Evolutionary conservation across 2,888 invertebrate genomes (phyloP), one percentile per base, ranked within the genome.

Genomic region (Lissocephala sabroskyi): DNA sequence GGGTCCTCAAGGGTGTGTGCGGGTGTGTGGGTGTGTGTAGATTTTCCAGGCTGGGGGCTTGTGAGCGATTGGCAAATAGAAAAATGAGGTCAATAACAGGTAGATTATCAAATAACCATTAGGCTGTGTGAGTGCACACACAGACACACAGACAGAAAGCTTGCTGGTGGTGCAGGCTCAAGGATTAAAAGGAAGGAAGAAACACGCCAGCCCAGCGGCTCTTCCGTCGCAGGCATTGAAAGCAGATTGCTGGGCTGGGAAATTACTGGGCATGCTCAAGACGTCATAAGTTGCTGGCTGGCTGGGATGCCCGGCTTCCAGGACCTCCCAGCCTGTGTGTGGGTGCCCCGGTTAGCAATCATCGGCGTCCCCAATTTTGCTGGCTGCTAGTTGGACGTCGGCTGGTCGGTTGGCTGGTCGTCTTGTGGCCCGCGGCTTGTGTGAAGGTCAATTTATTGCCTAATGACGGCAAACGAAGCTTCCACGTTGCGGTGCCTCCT

Each of bases 31-130:
- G 44, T 40, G 2, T 36, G 10, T 41, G 14, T 16, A 42, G 28
- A 16, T 23, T 19, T 3, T 19, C n/a, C n/a, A n/a, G n/a, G n/a
- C n/a, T n/a, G 23, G 13, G 13, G 6, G 33, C 9, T 18, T 35
- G 28, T 45, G 37, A 30, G 29, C 32, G 35, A 13, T 33, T 42
- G 48, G 61, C 39, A 54, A 65, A 61, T 50, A 53, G 60, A 76
- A 68, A 73, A 73, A 73, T 61, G 71, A 66, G 73, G 73, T 73
- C 73, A 73, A 75, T 73, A 73, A 64, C 73, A 75, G 78, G 71
- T 73, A 70, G 78, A 73, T 73, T 73, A 77, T 77, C 75, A 73
- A 77, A 78, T 75, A 77, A 66, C 75, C 62, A 65, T 75, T 74
- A 56, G 57, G 40, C 14, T 37, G 29, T 17, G 10, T 11, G n/a